Evolutionary conservation across 2,888 invertebrate genomes (phyloP), one percentile per base, ranked within the genome.

Genomic region (Limenitis camilla): DNA sequence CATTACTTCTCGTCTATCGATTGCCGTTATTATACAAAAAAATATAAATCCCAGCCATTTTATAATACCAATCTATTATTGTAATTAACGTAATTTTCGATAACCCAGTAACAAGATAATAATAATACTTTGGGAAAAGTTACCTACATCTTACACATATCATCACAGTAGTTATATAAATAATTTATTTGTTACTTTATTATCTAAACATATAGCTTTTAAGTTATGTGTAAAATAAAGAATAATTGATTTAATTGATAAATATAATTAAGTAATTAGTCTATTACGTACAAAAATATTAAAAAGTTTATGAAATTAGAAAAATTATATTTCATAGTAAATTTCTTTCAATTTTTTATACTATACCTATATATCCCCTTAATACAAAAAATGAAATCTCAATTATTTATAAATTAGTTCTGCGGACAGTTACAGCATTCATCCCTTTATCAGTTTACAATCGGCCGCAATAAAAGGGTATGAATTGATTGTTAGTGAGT

Each of bases 321-420:
- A n/a, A n/a, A n/a, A n/a, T n/a, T n/a, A n/a, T n/a, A n/a, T n/a
- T 6, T 7, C 8, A 8, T 5, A 11, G 11, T 1, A n/a, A n/a
- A n/a, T n/a, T n/a, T 36, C 28, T 36, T 35, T 27, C 28, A 27
- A 40, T 28, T 9, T 29, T 29, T 40, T 9, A 40, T 48, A 11
- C 32, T 32, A 47, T 44, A 35, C 49, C 31, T 31, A 32, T 40
- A 49, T 47, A 65, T 64, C 63, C 63, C 64, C 67, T 63, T 72
- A 64, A 58, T 56, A 58, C 61, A 76, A 81, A 81, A 84, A 81
- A 72, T 78, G 73, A 83, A 84, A 81, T 79, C 85, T 87, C 84
- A 83, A 87, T 87, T 74, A 86, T 83, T 87, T 85, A 85, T 83
- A 80, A 85, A 87, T 87, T 87, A 83, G 87, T 76, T 78, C 68